Percentiles rank a stretch among this genome's conserved stretches.
phyloP scores from a whole-genome alignment of 2,888 invertebrate genomes.

The Cancer borealis region DNA sequence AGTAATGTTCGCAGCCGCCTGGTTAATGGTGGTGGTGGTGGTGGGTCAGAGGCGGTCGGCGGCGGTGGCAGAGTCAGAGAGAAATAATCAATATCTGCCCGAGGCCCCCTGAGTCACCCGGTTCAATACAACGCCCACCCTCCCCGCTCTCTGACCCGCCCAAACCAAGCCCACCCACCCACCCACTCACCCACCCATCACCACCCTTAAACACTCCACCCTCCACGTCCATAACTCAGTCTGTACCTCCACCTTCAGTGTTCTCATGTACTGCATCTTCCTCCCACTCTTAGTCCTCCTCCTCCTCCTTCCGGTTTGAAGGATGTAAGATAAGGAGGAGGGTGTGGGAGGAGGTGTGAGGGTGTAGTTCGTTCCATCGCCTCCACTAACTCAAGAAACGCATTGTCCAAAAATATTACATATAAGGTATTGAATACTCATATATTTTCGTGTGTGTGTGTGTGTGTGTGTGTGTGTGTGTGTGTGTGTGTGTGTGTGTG shows the following conservation, averaged over 20 bases:
- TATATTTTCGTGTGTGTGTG: neutral
- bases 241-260: neutral
- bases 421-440: neutral
- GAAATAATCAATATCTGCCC: conserved; percentile 40
- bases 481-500: no score
- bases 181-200: conserved; percentile 30
- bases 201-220: conserved; percentile 28
- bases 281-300: neutral
- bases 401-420: neutral
- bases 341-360: neutral
- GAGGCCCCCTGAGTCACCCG: conserved; percentile 29
- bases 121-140: conserved; percentile 34
- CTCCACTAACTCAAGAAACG: neutral
- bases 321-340: neutral
- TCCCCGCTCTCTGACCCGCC: conserved; percentile 20
- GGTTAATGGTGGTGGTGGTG: conserved; percentile 4
- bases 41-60: conserved; percentile 14
- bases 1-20: neutral
- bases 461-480: neutral
- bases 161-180: conserved; percentile 34
- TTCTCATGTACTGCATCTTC: neutral
- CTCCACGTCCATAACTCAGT: neutral
- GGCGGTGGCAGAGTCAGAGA: conserved; percentile 3
- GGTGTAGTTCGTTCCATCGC: neutral
- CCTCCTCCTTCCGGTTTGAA: neutral